Base-by-base conservation (phyloP, 2,113 vertebrate species). In the Boleophthalmus pectinirostris region DNA sequence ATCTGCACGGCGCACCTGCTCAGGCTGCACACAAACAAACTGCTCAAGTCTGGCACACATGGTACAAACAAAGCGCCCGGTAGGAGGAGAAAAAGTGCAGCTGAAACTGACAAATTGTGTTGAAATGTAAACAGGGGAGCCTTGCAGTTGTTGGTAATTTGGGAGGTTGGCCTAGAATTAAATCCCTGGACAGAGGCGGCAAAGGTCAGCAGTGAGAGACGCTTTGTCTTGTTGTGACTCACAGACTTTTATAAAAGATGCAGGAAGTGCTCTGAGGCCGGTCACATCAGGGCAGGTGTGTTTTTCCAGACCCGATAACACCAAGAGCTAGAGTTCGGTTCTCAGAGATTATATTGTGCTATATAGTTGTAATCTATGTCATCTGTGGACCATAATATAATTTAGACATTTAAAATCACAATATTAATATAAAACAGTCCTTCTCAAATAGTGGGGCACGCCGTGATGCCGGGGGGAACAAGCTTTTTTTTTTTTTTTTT, bases 1-100 rank as follows among this genome's bases (percentile, higher is more conserved):
- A 58, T 71, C 66, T 51, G 66, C 65, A 74, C 75, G 70, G 64
- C 82, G 75, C 80, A 82, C 83, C 83, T 89, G 81, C 79, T 84
- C 73, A 51, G 24, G 33, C 53, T 57, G 56, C 67, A 61, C 69
- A 46, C 54, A 69, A 70, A 77, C 67, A 72, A 49, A 29, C 25
- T 35, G 70, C 49, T n/a, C 58, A 29, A 33, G 74, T 61, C 73
- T 16, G 12, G 68, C 56, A 33, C 69, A 58, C 72, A n/a, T 9
- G 51, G 29, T 65, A 72, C 46, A 18, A 25, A 72, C 56, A 70
- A 58, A 69, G 56, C 3, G n/a, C 29, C 70, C 71, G 13, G 35
- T 33, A 25, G 72, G 25, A 72, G 45, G 69, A 51, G 69, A 69
- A 61, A 78, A 46, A 70, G 9, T 43, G 2, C 53, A 18, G 20